A percentile compares a stretch with the other conserved stretches of the same genome.
Conservation (phyloP, 2,113 vertebrate genomes). For the Polyodon spathula region DNA sequence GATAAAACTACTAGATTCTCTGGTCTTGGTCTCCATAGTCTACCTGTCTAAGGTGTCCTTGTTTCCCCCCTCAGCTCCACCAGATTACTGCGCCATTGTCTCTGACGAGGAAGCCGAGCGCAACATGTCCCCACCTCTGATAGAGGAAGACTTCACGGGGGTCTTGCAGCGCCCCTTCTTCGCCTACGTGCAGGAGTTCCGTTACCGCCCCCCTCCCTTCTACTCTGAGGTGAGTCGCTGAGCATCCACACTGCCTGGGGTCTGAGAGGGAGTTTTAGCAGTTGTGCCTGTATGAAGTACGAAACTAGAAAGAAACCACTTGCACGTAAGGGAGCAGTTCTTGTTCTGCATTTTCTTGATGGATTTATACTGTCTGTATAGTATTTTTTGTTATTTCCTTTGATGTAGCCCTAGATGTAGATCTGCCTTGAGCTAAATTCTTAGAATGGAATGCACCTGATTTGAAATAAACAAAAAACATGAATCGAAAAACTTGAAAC, state of each 20-base stretch:
- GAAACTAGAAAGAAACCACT: too few species aligned
- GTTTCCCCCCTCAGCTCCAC: slow-evolving; percentile 63
- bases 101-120: slow-evolving; percentile 51
- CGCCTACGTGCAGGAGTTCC: slow-evolving; percentile 84
- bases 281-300: too few species aligned
- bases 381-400: too few species aligned
- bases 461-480: background rate
- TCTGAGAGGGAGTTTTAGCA: background rate
- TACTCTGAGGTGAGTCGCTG: slow-evolving; percentile 73
- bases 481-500: background rate
- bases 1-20: background rate
- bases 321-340: too few species aligned
- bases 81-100: slow-evolving; percentile 77
- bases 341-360: too few species aligned
- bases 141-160: slow-evolving; percentile 43
- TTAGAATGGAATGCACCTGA: fast-evolving
- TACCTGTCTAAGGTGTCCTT: slow-evolving; percentile 20
- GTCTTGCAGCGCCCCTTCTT: slow-evolving; percentile 71
- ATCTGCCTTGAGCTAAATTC: too few species aligned
- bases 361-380: too few species aligned
- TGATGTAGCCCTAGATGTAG: fast-evolving
- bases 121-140: slow-evolving; percentile 26
- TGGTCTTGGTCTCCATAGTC: slow-evolving; percentile 1
- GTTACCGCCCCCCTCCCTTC: slow-evolving; percentile 79
- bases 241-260: too few species aligned